These are phyloP conservation scores for Emydoidea blandingii DNA, from an alignment of 2,797 vertebrate species.

Conservation along the genomic window DNA sequence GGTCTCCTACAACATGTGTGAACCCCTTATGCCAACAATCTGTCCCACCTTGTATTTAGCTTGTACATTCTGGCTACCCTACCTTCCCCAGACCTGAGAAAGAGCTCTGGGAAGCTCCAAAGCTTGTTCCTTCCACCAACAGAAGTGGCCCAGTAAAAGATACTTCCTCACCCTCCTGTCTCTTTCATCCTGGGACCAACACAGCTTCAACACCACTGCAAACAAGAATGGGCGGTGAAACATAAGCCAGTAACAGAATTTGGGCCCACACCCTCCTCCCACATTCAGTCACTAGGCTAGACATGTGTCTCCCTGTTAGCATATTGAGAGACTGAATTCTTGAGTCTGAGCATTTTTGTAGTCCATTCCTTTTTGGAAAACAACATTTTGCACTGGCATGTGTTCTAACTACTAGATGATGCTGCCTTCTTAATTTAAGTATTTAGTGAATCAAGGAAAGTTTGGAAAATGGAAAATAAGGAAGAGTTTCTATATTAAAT, in stretches of 20 bases:
- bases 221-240: not conserved
- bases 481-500: not conserved
- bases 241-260: not conserved
- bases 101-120: too few species aligned
- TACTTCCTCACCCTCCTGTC: too few species aligned
- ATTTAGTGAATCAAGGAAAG: not conserved
- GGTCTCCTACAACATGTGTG: too few species aligned
- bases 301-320: not conserved
- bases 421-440: not conserved
- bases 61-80: too few species aligned
- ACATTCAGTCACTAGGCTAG: not conserved
- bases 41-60: too few species aligned
- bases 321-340: not conserved
- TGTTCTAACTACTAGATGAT: not conserved
- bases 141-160: too few species aligned
- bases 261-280: not conserved
- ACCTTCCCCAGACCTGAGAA: too few species aligned
- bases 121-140: too few species aligned
- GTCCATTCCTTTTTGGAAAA: not conserved
- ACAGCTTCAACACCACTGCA: too few species aligned
- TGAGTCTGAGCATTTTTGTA: not conserved
- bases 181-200: too few species aligned
- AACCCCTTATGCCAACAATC: too few species aligned
- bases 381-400: accelerated
- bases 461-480: not conserved